Percentiles rank a stretch among this genome's conserved stretches.
Conservation (phyloP, 2,113 vertebrate genomes). For the Boleophthalmus pectinirostris region DNA sequence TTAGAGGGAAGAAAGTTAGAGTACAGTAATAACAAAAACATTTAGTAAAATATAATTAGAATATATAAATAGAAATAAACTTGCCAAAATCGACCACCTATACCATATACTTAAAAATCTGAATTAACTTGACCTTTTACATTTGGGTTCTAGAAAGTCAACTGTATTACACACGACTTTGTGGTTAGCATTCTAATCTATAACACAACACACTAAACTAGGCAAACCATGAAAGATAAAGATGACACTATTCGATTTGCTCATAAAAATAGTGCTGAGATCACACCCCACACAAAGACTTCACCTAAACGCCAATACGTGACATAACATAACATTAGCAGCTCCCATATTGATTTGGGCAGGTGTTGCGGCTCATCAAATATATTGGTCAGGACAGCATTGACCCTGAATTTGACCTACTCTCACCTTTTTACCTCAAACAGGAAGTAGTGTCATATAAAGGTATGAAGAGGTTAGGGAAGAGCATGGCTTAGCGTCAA, state of each 20-base stretch:
- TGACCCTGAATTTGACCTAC: background rate
- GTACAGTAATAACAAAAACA: too few species aligned
- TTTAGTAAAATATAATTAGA: too few species aligned
- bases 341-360: conserved; percentile 1
- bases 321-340: background rate
- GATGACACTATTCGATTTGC: conserved; percentile 9
- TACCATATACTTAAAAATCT: too few species aligned
- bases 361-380: conserved; percentile 7
- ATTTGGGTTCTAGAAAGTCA: background rate
- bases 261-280: conserved; percentile 15
- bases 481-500: background rate
- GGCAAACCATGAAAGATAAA: conserved; percentile 11
- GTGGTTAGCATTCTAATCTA: background rate
- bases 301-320: conserved; percentile 22
- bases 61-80: too few species aligned
- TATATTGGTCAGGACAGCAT: background rate
- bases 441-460: background rate
- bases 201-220: background rate
- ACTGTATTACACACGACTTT: background rate
- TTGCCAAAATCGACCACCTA: too few species aligned
- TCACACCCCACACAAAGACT: conserved; percentile 8
- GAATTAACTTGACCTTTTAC: too few species aligned
- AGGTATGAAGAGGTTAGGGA: background rate
- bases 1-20: too few species aligned
- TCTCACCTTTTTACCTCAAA: conserved; percentile 4